Percentiles rank a stretch among this genome's conserved stretches.
Evolutionary conservation across 1,140 invertebrate genomes (phyloP).

Genomic region (Eriocheir sinensis): DNA sequence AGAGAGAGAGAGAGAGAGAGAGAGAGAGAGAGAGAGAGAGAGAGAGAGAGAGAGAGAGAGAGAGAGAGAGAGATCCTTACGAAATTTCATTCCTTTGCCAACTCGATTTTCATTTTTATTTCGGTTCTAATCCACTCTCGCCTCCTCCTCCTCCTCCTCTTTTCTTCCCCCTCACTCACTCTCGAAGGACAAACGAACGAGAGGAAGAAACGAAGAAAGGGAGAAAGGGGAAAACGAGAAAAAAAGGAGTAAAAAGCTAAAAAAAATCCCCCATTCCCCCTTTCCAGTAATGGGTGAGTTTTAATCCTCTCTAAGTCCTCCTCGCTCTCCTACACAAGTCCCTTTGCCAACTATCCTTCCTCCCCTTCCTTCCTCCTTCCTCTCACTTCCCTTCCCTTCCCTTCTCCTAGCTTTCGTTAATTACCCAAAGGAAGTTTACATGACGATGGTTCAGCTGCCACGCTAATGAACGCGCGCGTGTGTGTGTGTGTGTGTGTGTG

Average conservation of each 20-base stretch:
- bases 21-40: not conserved
- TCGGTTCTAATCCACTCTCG: too few relatives aligned
- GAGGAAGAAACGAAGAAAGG: too few relatives aligned
- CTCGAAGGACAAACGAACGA: too few relatives aligned
- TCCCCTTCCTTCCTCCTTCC: not conserved
- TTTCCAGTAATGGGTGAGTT: too few relatives aligned
- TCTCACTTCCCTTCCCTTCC: not conserved
- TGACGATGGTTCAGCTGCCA: not conserved
- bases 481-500: slow-evolving; percentile 37
- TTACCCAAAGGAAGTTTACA: slow-evolving; percentile 16
- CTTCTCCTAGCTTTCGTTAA: not conserved
- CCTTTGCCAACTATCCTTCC: too few relatives aligned
- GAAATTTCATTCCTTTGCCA: not conserved
- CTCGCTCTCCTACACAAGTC: too few relatives aligned
- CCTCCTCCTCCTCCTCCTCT: not conserved
- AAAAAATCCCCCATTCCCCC: too few relatives aligned
- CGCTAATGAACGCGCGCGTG: slow-evolving; percentile 5
- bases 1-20: not conserved
- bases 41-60: too few relatives aligned
- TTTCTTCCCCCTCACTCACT: not conserved
- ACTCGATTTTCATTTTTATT: not conserved
- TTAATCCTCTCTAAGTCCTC: too few relatives aligned
- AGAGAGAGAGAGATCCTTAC: not conserved
- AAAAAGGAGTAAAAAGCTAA: too few relatives aligned
- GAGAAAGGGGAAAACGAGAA: too few relatives aligned